These are phyloP conservation scores for Gorsachius goisagi DNA, from an alignment of 2,113 vertebrate genomes.

Conservation along the genomic window DNA sequence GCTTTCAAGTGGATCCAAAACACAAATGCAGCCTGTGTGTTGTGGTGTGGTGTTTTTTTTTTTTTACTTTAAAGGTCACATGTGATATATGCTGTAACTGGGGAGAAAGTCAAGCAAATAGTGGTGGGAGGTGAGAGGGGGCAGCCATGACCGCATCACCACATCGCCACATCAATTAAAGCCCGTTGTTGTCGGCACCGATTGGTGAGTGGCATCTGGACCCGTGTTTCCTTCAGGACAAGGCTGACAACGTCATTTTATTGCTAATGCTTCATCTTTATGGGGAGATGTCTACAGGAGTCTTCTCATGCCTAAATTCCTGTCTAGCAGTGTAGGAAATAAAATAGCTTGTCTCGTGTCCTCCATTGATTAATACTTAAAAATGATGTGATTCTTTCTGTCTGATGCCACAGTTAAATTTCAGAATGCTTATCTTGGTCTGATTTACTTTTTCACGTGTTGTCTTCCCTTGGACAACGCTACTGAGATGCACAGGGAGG, in stretches of 20 bases:
- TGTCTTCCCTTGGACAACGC: not conserved
- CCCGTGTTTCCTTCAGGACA: not conserved
- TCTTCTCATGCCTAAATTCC: not conserved
- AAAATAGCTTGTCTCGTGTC: not conserved
- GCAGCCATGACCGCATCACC: not conserved
- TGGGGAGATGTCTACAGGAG: not conserved
- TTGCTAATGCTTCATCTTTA: not conserved
- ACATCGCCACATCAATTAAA: not conserved
- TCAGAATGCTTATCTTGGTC: not conserved
- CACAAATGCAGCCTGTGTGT: not conserved
- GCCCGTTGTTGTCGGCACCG: not conserved
- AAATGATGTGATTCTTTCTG: not conserved
- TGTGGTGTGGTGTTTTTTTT: too few relatives aligned
- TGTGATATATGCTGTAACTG: not conserved
- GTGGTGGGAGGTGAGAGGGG: not conserved
- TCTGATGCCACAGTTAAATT: not conserved
- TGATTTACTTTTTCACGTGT: not conserved
- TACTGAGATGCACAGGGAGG: not conserved
- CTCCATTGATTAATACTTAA: not conserved
- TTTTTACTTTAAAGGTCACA: not conserved
- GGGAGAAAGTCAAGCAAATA: not conserved
- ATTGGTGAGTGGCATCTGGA: not conserved
- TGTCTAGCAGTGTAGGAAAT: not conserved
- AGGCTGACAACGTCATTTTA: not conserved
- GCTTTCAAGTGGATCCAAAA: slow-evolving; percentile 15